A percentile compares a stretch with the other conserved stretches of the same genome.
Evolutionary conservation across 2,113 vertebrate genomes (phyloP).

Genomic region (Pipra filicauda): DNA sequence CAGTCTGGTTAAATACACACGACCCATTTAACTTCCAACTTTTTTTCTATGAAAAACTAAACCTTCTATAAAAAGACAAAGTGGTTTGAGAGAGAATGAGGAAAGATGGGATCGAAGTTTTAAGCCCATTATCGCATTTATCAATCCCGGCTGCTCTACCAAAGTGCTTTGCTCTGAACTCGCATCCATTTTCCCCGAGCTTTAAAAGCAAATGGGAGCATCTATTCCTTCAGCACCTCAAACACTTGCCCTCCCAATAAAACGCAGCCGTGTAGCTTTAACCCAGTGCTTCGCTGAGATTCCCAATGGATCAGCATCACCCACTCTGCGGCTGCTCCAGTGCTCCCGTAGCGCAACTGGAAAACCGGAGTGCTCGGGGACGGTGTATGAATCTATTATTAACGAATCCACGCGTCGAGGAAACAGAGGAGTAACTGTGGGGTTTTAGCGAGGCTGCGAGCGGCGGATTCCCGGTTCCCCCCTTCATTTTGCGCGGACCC

Average conservation of each 20-base stretch:
- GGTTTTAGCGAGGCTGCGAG: neutral
- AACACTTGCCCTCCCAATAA: neutral
- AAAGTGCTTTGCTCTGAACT: neutral
- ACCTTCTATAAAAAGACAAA: fast-evolving
- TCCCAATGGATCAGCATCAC: neutral
- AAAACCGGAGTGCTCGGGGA: fast-evolving
- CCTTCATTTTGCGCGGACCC: neutral
- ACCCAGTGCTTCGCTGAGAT: neutral
- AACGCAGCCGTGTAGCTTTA: neutral
- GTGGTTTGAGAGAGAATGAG: neutral
- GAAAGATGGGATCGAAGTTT: neutral
- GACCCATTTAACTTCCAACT: neutral
- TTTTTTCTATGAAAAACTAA: neutral
- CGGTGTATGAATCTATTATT: fast-evolving
- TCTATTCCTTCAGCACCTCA: neutral
- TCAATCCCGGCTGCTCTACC: neutral
- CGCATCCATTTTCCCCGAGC: neutral
- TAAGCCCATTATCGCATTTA: fast-evolving
- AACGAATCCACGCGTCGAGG: fast-evolving
- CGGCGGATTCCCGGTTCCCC: neutral
- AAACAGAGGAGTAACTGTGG: fast-evolving
- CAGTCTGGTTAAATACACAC: neutral
- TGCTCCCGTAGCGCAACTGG: neutral
- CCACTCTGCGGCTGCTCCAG: neutral
- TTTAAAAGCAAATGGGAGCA: neutral